These are phyloP conservation scores for Phalacrocorax brasilianus DNA, from an alignment of 2,113 vertebrate genomes.

Conservation along the genomic window DNA sequence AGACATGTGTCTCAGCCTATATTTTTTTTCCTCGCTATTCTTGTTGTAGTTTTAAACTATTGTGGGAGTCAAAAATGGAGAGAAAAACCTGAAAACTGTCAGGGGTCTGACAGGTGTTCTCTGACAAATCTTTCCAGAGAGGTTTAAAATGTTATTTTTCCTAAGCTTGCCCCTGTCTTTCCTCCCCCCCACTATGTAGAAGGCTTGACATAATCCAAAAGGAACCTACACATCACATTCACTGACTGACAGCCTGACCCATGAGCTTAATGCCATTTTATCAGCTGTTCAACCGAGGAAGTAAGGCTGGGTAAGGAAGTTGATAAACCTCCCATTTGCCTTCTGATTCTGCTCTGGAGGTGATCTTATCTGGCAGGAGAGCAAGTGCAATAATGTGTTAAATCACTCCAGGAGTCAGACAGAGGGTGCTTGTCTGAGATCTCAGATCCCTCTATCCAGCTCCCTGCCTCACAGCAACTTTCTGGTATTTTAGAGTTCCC, in stretches of 20 bases:
- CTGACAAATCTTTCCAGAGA: not conserved
- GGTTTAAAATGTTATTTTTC: not conserved
- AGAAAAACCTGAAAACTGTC: not conserved
- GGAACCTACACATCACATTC: not conserved
- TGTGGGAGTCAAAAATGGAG: not conserved
- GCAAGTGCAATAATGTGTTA: not conserved
- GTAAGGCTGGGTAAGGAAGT: not conserved
- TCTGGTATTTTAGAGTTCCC: not conserved
- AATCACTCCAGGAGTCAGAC: not conserved
- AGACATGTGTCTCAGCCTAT: not conserved
- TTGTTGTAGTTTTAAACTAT: not conserved
- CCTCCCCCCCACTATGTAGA: not conserved
- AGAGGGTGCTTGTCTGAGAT: not conserved
- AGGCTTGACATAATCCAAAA: not conserved
- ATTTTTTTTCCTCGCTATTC: not conserved
- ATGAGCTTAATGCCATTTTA: slow-evolving; percentile 17
- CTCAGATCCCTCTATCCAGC: not conserved
- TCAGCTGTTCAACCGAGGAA: slow-evolving; percentile 14
- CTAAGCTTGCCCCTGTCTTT: not conserved
- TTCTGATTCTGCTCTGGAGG: not conserved
- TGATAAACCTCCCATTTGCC: slow-evolving; percentile 14
- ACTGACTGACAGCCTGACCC: slow-evolving; percentile 14
- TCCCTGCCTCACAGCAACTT: not conserved
- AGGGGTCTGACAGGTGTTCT: not conserved
- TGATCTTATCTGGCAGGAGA: not conserved